Evolutionary conservation across 2,888 invertebrate species (phyloP), one percentile per base, ranked within the genome.

Genomic region (Melangyna quadrimaculata): DNA sequence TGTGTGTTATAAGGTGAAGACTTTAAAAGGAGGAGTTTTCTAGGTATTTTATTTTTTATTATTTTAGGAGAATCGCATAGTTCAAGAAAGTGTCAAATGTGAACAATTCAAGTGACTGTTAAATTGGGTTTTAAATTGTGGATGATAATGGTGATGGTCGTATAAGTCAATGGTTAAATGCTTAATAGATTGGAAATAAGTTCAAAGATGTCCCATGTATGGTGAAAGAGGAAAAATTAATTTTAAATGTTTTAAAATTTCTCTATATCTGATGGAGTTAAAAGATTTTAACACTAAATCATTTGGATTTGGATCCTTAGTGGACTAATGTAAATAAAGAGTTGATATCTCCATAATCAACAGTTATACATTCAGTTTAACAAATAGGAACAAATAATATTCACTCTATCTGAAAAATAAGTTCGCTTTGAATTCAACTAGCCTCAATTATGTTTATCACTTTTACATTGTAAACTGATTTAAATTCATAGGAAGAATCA

Each of bases 71-170:
- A 45, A 12, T 65, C 29, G 37, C 43, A 45, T 65, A 17, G 63
- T 40, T 71, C 48, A 29, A 32, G 53, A 35, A 40, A 65, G 77
- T 71, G 81, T 78, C 72, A 81, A 37, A 63, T 67, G 57, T 82
- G 29, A 73, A 29, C 53, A 29, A 69, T 73, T 82, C 45, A 78
- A 69, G 14, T 73, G 72, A 63, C 78, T 73, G 14, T 71, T 71
- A 65, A 51, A 75, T 70, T 77, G 63, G 27, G 19, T 37, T 55
- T 55, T 55, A 48, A 75, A 48, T 40, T 63, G 19, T 57, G 37
- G 17, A 22, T 48, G 32, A 5, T 14, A 5, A 32, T 45, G 17
- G 17, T 27, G 19, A 59, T 35, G 12, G 14, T 19, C 12, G 12
- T 29, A 14, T 4, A 57, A 57, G 57, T 57, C 57, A 57, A 57